A percentile compares a stretch with the other conserved stretches of the same genome.
These are phyloP conservation scores for Zaprionus vittiger DNA, from an alignment of 1,140 invertebrate genomes.

Conservation along the genomic window DNA sequence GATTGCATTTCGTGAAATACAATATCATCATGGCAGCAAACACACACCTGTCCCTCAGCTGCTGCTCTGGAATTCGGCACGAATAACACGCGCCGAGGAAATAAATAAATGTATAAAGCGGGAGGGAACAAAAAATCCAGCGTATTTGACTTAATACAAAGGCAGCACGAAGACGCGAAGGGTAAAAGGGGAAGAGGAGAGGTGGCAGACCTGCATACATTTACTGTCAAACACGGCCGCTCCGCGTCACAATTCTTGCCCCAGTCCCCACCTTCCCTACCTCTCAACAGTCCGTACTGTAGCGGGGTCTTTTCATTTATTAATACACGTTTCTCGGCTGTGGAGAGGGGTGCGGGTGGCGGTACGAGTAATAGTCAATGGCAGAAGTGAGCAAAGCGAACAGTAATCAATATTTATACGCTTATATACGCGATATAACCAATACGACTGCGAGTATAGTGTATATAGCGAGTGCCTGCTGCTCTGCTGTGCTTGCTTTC, in stretches of 20 bases:
- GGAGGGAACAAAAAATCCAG: constrained; percentile 8
- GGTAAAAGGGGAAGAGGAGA: not conserved
- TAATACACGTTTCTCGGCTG: constrained; percentile 22
- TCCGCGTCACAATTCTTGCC: not conserved
- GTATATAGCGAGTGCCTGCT: not conserved
- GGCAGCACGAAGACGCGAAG: not conserved
- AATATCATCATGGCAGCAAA: constrained; percentile 24
- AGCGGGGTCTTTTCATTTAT: constrained; percentile 37
- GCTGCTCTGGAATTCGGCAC: constrained; percentile 9
- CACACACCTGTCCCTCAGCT: not conserved
- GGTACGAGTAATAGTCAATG: constrained; percentile 5
- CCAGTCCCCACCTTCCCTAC: not conserved
- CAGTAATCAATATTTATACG: constrained; percentile 42
- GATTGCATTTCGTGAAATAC: constrained; percentile 43
- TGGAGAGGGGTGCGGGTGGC: not conserved
- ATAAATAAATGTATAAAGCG: constrained; percentile 7
- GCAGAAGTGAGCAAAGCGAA: constrained; percentile 26
- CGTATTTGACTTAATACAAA: constrained; percentile 28
- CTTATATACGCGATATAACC: constrained; percentile 22
- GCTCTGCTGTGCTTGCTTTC: not conserved
- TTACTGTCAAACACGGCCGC: constrained; percentile 17
- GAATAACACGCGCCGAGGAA: constrained; percentile 26
- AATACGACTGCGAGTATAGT: not conserved
- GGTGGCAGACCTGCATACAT: constrained; percentile 26
- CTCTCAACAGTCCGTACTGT: not conserved